Evolutionary conservation across 2,797 vertebrate genomes (phyloP), one percentile per base, ranked within the genome.

Genomic region (Neomorphus geoffroyi): DNA sequence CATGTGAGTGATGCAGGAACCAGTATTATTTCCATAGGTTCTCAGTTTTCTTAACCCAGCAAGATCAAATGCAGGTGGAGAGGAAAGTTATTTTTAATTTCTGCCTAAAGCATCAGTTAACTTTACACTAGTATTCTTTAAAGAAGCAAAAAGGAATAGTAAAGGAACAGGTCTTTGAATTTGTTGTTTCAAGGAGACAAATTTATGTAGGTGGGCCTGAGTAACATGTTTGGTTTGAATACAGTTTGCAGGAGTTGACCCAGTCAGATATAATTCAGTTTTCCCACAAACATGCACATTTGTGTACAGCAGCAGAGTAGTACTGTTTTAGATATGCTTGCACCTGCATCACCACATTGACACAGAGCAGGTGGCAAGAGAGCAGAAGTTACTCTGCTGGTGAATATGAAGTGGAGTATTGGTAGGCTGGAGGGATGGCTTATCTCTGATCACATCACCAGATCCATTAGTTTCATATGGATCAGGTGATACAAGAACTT

Each of bases 61-160:
- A 61, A 78, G 82, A 87, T 78, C 50, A 78, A 80, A 37, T 85
- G 84, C 81, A 79, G 78, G 30, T 89, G 66, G 64, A 93, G 53
- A 70, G 54, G 30, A 81, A 53, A 43, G 51, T 60, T 90, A 16
- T 54, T 90, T 54, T n/a, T 67, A 61, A 46, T 9, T 89, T 86
- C 57, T 83, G 50, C 84, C 43, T 71, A 57, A 86, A 60, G 71
- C 60, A 67, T 50, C 21, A 23, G 58, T 85, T 91, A 91, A 73
- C 62, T 93, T 94, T 73, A 71, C 23, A 30, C 4, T 81, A 39
- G 17, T 70, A 24, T 28, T 86, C 84, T 83, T 64, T 80, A 57
- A 41, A 90, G 77, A 62, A 80, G 64, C 53, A 70, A 35, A 62
- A 64, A 61, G 45, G 18, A 71, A 13, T 24, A 9, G 19, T 46